Percentiles rank a stretch among this genome's conserved stretches.
Evolutionary conservation across 1,140 invertebrate genomes (phyloP).

Genomic region (Solen grandis): DNA sequence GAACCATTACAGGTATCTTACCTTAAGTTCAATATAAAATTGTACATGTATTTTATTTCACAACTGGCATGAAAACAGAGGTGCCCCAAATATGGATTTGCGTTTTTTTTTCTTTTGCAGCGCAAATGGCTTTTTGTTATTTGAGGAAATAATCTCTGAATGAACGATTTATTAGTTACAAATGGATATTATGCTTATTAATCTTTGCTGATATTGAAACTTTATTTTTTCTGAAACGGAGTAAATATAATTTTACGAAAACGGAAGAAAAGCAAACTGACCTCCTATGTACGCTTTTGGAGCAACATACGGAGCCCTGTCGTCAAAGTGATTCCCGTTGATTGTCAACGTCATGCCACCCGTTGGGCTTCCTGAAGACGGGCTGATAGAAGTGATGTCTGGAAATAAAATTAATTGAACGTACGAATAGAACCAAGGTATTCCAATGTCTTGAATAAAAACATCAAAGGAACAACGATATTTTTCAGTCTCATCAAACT

Average conservation of each 20-base stretch:
- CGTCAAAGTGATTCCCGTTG: slow-evolving; percentile 31
- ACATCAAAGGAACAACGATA: not conserved
- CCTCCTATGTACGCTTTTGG: slow-evolving; percentile 38
- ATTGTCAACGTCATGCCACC: slow-evolving; percentile 32
- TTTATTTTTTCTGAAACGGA: not conserved
- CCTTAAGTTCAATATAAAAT: not conserved
- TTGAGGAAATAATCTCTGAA: not conserved
- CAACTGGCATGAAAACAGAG: too few species aligned
- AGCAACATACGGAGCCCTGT: slow-evolving; percentile 5
- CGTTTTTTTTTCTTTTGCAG: too few species aligned
- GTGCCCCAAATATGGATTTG: too few species aligned
- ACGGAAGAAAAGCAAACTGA: not conserved
- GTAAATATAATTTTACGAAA: not conserved
- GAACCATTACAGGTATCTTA: not conserved
- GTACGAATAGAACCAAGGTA: not conserved
- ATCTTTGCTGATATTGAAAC: not conserved
- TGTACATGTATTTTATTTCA: not conserved
- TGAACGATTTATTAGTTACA: not conserved
- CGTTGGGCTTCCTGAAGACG: slow-evolving; percentile 3
- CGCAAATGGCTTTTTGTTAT: not conserved
- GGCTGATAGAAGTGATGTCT: slow-evolving; percentile 37
- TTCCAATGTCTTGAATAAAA: not conserved
- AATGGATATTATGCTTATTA: not conserved
- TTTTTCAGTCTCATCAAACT: not conserved
- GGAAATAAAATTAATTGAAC: not conserved